Evolutionary conservation across 2,113 vertebrate species (phyloP), one percentile per base, ranked within the genome.

Genomic region (Erythrocercus mccallii): DNA sequence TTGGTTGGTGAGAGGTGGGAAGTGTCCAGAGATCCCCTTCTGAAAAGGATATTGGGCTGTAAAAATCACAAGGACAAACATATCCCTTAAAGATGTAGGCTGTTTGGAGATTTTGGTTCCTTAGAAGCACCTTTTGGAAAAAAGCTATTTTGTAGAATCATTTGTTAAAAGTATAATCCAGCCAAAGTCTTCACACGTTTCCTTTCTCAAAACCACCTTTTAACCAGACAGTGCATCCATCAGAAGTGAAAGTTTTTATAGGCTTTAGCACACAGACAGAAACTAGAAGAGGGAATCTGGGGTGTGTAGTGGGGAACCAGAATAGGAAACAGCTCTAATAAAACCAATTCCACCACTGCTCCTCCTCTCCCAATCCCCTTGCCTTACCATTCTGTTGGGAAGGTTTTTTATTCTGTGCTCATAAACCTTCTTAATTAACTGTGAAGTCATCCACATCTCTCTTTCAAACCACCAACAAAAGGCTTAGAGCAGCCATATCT

Each of bases 371-470:
- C 31, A 38, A 28, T 16, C 28, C 19, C 48, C 48, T 31, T 28
- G 15, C 42, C n/a, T 44, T 35, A 4, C 48, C 0, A 1, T 58
- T 33, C 68, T 44, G 11, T 19, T 66, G 35, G 42, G 35, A 93
- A 88, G 0, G 1, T 9, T 20, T 78, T 68, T 56, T 28, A 15
- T 18, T 27, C 58, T 3, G 0, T 11, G 15, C 47, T 88, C 42
- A 58, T 91, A 81, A 91, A 69, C 21, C 19, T 60, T 33, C 38
- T 33, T 56, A 65, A 79, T 51, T 79, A 53, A 50, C n/a, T 25
- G 12, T 1, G 15, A 89, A 84, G 42, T 48, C 79, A 92, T 13
- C 13, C 57, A 35, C 1, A 0, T 23, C 45, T 48, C 37, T 61
- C 44, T 71, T 66, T 58, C 54, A 76, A 91, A 45, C 38, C 61